Evolutionary conservation across 1,140 invertebrate genomes (phyloP), one percentile per base, ranked within the genome.

Genomic region (Proctacanthus coquilletti): DNA sequence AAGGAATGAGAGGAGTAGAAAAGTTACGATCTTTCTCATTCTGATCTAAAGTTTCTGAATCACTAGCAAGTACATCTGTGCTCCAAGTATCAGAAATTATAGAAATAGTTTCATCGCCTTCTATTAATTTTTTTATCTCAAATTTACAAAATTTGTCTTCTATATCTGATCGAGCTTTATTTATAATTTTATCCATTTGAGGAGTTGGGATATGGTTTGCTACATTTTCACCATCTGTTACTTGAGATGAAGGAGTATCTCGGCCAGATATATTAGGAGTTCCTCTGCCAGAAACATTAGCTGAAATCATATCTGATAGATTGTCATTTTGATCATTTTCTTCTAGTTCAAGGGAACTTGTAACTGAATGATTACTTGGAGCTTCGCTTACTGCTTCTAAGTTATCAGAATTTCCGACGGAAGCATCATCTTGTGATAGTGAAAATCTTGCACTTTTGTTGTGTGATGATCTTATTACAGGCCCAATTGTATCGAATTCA

Each of bases 121-220:
- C 82, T 38, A 82, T 69, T 21, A 86, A 62, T 51, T 84, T 84
- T 60, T 85, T 89, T 21, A 97, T 89, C 54, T 94, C 92, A 64
- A 98, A 98, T 64, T 95, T 95, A 51, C 93, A 94, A 72, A 98
- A 98, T 61, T 96, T 93, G 43, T 98, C 94, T 49, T 96, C 92
- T 39, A 98, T 91, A 53, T 97, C 93, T 40, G 82, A 84, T 5
- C 81, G 68, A 18, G 76, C 78, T 56, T 85, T 80, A 49, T 89
- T 87, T n/a, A 72, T 50, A 3, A 70, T 48, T 42, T 71, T 71
- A 1, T 68, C 67, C 47, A 62, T 68, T 64, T 51, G 50, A 21
- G 63, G 66, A 43, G 63, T 61, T 39, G 52, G 50, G 55, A 65
- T 58, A 43, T 65, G 50, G 42, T 39, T 41, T 54, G 45, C 62